phyloP scores from a whole-genome alignment of 2,797 vertebrate species.

The Buphagus erythrorhynchus region DNA sequence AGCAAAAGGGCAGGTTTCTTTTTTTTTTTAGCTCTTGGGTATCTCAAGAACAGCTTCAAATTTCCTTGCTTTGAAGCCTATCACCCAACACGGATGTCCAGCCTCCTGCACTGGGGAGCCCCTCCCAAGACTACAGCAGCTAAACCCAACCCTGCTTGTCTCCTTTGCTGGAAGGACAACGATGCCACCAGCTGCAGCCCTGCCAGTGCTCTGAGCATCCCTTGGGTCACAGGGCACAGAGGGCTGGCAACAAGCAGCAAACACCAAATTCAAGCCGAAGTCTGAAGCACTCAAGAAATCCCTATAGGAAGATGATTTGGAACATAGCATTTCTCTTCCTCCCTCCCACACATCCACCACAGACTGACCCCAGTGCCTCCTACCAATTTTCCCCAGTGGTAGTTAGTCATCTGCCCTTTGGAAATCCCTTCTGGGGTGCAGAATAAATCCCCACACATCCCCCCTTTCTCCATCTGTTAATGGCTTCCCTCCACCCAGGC shows the following conservation, averaged over 20 bases:
- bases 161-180: background rate
- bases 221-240: background rate
- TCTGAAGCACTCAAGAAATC: background rate
- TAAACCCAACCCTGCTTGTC: background rate
- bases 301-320: background rate
- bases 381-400: background rate
- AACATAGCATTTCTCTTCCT: background rate
- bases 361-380: background rate
- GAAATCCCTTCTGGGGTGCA: background rate
- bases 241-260: background rate
- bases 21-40: background rate
- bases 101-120: background rate
- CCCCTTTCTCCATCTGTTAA: slow-evolving; percentile 22
- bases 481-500: background rate
- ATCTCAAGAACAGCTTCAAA: background rate
- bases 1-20: background rate
- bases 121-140: background rate
- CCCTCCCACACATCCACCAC: background rate
- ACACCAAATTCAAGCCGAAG: background rate
- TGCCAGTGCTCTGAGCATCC: background rate
- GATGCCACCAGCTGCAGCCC: background rate
- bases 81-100: accelerated
- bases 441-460: background rate
- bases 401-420: background rate
- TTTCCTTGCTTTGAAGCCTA: background rate